Conservation (phyloP, 2,888 invertebrate genomes). For the Lepidonotus clava region DNA sequence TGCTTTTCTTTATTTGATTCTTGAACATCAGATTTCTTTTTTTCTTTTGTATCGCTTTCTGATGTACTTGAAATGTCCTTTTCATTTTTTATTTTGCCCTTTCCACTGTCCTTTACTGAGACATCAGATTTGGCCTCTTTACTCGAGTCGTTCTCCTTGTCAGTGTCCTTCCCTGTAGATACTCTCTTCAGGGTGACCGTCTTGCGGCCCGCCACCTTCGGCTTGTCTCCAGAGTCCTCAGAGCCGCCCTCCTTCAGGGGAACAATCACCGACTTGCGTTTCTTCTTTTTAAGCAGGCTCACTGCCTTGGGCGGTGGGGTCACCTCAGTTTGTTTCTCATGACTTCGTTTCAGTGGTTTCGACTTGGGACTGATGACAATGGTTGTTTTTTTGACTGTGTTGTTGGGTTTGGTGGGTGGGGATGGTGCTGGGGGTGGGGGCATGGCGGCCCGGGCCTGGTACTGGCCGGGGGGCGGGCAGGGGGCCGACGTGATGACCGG, state of each 20-base stretch:
- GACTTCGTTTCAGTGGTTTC: background rate
- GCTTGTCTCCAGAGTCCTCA: background rate
- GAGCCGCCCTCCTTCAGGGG: background rate
- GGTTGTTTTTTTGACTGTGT: too few relatives aligned
- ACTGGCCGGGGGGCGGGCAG: background rate
- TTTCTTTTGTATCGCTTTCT: background rate
- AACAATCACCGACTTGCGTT: background rate
- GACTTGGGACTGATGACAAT: too few relatives aligned
- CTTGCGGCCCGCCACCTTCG: background rate
- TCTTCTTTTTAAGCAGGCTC: background rate
- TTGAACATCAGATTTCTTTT: background rate
- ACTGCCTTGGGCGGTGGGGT: background rate
- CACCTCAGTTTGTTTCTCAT: background rate
- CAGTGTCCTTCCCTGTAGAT: background rate
- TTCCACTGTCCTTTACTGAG: too few relatives aligned
- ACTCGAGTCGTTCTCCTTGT: background rate
- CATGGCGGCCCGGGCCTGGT: background rate
- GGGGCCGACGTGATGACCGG: background rate
- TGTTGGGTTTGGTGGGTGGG: too few relatives aligned
- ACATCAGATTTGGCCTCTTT: too few relatives aligned
- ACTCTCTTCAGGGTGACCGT: background rate
- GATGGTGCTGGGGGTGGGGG: background rate
- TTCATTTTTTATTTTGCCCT: background rate
- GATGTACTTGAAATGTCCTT: background rate
- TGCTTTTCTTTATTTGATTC: background rate